These are phyloP conservation scores for Speoplatyrhinus poulsoni DNA, from an alignment of 2,113 vertebrate genomes.

Conservation along the genomic window DNA sequence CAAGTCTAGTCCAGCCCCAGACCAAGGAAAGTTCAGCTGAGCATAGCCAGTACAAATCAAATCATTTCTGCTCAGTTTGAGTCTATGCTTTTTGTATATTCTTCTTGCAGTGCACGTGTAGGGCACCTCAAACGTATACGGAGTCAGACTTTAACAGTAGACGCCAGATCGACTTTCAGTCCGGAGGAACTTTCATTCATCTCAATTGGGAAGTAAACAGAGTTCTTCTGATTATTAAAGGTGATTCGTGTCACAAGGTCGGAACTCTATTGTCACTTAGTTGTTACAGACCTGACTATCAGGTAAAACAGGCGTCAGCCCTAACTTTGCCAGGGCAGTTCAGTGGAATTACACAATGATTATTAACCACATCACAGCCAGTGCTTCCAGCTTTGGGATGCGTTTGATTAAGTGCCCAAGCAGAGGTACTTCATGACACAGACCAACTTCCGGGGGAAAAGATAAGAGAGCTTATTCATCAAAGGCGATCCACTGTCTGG, in stretches of 20 bases:
- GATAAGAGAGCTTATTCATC: slow-evolving; percentile 14
- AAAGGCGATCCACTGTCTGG: slow-evolving; percentile 20
- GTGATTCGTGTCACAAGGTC: slow-evolving; percentile 51
- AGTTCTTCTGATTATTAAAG: slow-evolving; percentile 48
- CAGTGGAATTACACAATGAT: slow-evolving; percentile 42
- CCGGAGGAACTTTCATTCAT: slow-evolving; percentile 32
- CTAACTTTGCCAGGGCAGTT: slow-evolving; percentile 43
- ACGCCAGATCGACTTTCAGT: slow-evolving; percentile 35
- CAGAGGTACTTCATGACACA: slow-evolving; percentile 41
- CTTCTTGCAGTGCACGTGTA: slow-evolving; percentile 53
- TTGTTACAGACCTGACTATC: slow-evolving; percentile 37
- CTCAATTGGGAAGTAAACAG: slow-evolving; percentile 31
- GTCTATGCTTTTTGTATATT: slow-evolving; percentile 34
- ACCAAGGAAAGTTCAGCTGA: slow-evolving; percentile 10
- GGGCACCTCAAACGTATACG: slow-evolving; percentile 32
- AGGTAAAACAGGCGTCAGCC: slow-evolving; percentile 40
- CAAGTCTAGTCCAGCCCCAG: slow-evolving; percentile 24
- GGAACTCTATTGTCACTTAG: slow-evolving; percentile 34
- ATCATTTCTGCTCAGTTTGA: slow-evolving; percentile 11
- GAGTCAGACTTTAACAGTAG: slow-evolving; percentile 8
- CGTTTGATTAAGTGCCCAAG: slow-evolving; percentile 54
- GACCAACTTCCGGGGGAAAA: slow-evolving; percentile 51
- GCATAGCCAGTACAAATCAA: slow-evolving; percentile 34
- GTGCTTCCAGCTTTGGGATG: slow-evolving; percentile 67
- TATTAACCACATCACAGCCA: slow-evolving; percentile 52